Evolutionary conservation across 2,113 vertebrate genomes (phyloP).

Genomic region (Paradoxurus hermaphroditus): DNA sequence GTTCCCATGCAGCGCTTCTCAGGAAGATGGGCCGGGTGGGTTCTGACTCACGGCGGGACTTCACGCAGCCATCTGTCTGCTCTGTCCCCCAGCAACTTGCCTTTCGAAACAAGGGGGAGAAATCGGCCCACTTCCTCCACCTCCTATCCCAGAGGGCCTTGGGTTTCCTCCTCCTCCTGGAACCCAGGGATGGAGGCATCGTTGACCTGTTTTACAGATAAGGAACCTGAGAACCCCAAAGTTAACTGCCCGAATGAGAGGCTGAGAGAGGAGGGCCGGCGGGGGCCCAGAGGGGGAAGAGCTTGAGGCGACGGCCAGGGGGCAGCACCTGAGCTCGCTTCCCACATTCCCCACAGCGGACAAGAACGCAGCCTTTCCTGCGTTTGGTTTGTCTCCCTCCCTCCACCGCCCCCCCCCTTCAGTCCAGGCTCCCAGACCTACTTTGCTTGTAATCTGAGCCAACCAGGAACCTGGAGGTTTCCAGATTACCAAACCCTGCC

Average conservation of each 20-base stretch:
- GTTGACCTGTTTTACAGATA: not conserved
- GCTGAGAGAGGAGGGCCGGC: not conserved
- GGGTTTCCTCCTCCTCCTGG: not conserved
- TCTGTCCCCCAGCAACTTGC: not conserved
- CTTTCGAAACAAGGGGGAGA: constrained; percentile 35
- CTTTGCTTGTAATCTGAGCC: not conserved
- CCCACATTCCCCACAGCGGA: too few species aligned
- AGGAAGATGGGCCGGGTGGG: not conserved
- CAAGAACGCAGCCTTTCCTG: not conserved
- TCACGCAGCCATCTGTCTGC: not conserved
- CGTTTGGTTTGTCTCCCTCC: not conserved
- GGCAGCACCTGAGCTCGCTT: not conserved
- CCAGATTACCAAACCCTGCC: not conserved
- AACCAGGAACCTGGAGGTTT: not conserved
- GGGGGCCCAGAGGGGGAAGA: fast-evolving
- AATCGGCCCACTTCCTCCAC: constrained; percentile 46
- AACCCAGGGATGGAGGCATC: not conserved
- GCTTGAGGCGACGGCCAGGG: not conserved
- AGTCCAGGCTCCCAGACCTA: not conserved
- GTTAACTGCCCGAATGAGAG: not conserved
- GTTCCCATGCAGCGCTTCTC: not conserved
- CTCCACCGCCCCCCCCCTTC: not conserved
- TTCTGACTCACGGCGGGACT: not conserved
- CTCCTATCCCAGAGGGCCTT: not conserved
- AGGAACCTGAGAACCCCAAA: not conserved